Base-by-base conservation (phyloP, 1,140 invertebrate genomes). In the Drosophila tani region DNA sequence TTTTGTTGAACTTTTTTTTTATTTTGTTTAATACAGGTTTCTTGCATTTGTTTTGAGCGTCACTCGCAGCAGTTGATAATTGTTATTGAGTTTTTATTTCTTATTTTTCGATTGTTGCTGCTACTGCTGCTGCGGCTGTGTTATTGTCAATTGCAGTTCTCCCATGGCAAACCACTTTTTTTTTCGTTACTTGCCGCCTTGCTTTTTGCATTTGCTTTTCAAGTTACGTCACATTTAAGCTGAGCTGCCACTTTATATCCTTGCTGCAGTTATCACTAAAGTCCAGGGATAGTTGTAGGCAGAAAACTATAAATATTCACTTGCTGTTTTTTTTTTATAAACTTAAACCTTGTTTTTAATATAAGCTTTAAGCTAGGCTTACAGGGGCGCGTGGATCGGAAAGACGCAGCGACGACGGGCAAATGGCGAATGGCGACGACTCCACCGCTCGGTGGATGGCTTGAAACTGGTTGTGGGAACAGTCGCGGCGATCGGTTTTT, bases 381-480 rank as follows among this genome's bases (percentile, higher is more conserved):
- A 70, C 49, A 32, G 47, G 15, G 41, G 21, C 49, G 32, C 47
- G 68, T 49, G 65, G 46, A 51, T 50, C 49, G 68, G 32, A 59
- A 17, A 62, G 35, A 35, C 17, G 49, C 27, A 51, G 27, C 38
- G 40, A 64, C 32, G 11, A 27, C n/a, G 32, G 43, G 53, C 24
- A 35, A 47, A 29, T 15, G 56, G 11, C 58, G 60, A 47, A 7
- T 55, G 32, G 19, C 45, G 55, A 64, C 69, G 84, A 71, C 77
- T 75, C 74, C 29, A 83, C 87, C 55, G 81, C 71, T 71, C 81
- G 74, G 82, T 71, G 51, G 70, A 38, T 86, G 53, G 55, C 70
- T 81, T 74, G 47, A 67, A 82, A 91, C 90, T 91, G 82, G 78
- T 84, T 84, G 71, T 91, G 82, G 85, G 78, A 91, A 87, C 82